Evolutionary conservation across 2,888 invertebrate genomes (phyloP).

Genomic region (Eupithecia pulchellata): DNA sequence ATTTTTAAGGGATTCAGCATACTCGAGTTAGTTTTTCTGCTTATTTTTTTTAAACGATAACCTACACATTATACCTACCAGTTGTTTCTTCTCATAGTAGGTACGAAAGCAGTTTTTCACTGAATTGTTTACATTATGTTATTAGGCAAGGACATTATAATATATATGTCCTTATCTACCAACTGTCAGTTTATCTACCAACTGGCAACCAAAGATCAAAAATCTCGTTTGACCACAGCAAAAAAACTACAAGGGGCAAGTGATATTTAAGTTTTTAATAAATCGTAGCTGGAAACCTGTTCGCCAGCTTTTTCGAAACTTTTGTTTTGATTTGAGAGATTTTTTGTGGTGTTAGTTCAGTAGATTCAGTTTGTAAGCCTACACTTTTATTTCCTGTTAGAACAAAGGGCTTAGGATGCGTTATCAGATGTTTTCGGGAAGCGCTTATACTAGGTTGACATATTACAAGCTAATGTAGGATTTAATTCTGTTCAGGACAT

Average conservation of each 20-base stretch:
- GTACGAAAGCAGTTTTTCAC: neutral
- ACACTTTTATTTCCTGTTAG: neutral
- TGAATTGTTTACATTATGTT: neutral
- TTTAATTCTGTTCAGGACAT: too few relatives aligned
- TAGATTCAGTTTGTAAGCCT: neutral
- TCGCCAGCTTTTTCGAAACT: conserved; percentile 34
- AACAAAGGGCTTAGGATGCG: neutral
- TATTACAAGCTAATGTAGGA: too few relatives aligned
- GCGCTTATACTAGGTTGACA: neutral
- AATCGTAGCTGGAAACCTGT: conserved; percentile 30
- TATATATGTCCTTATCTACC: too few relatives aligned
- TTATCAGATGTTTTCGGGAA: neutral
- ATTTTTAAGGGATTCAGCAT: neutral
- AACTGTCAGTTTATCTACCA: neutral
- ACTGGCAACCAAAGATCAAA: conserved; percentile 2
- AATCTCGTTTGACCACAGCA: conserved; percentile 24
- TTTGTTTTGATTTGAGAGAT: conserved; percentile 1
- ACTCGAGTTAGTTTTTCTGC: neutral
- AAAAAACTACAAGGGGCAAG: conserved; percentile 29
- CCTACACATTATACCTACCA: neutral
- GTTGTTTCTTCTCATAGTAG: neutral
- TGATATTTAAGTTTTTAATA: conserved; percentile 36
- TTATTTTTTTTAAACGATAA: neutral
- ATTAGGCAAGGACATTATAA: neutral
- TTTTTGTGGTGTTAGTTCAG: neutral